phyloP scores from a whole-genome alignment of 2,888 invertebrate species.

The Galerucella pusilla region DNA sequence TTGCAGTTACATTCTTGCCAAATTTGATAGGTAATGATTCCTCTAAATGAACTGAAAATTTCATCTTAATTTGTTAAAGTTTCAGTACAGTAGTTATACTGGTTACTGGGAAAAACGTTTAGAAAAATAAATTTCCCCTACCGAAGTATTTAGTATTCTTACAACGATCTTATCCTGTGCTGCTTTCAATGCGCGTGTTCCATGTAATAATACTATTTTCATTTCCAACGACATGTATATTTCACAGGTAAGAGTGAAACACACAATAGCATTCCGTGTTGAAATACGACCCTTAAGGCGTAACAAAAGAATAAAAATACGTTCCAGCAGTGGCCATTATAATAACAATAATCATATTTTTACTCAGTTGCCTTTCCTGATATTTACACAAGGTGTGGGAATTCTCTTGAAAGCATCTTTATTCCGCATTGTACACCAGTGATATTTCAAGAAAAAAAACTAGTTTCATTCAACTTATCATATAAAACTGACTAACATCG shows the following conservation, averaged over 20 bases:
- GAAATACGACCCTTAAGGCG: slow-evolving; percentile 30
- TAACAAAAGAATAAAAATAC: slow-evolving; percentile 40
- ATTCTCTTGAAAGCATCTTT: slow-evolving; percentile 6
- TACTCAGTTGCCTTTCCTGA: slow-evolving; percentile 27
- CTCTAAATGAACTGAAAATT: too few relatives aligned
- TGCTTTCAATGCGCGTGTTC: slow-evolving; percentile 29
- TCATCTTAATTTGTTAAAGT: too few relatives aligned
- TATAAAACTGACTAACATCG: too few relatives aligned
- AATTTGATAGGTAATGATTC: too few relatives aligned
- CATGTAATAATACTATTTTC: slow-evolving; percentile 38
- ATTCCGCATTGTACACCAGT: background rate
- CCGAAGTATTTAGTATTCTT: background rate
- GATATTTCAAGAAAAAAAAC: background rate
- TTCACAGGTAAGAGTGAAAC: slow-evolving; percentile 37
- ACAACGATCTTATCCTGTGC: background rate
- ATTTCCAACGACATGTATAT: slow-evolving; percentile 42
- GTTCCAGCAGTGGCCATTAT: slow-evolving; percentile 42
- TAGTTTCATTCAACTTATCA: background rate
- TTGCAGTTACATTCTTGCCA: too few relatives aligned
- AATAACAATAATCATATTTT: slow-evolving; percentile 47
- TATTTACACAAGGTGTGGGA: slow-evolving; percentile 27
- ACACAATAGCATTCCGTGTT: slow-evolving; percentile 37
- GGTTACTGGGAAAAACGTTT: too few relatives aligned
- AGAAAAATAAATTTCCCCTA: slow-evolving; percentile 36
- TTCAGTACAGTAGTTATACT: too few relatives aligned